These are phyloP conservation scores for Alexandromys fortis DNA, from an alignment of 2,113 vertebrate genomes.

Conservation along the genomic window DNA sequence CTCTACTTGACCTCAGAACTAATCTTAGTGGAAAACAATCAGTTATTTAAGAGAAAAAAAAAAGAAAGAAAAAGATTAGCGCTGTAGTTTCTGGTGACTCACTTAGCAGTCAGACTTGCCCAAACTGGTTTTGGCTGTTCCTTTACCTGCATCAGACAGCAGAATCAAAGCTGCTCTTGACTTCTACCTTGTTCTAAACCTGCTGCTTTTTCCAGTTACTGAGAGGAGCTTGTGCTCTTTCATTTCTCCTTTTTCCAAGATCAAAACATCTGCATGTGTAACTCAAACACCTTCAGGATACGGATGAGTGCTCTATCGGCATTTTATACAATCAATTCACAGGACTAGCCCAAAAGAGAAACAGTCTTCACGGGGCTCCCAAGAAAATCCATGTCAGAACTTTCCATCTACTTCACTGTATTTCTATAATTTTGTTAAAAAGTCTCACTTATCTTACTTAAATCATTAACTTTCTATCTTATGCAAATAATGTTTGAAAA, in stretches of 20 bases:
- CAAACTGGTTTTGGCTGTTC: constrained; percentile 68
- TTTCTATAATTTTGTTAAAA: constrained; percentile 34
- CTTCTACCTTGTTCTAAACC: neutral
- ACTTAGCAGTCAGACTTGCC: constrained; percentile 54
- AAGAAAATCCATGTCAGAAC: neutral
- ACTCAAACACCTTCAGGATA: neutral
- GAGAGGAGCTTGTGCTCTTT: neutral
- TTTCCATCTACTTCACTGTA: neutral
- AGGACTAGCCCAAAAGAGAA: neutral
- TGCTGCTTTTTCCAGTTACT: neutral
- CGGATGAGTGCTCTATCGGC: neutral
- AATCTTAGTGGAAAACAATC: constrained; percentile 69
- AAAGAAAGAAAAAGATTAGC: constrained; percentile 46
- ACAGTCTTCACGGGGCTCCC: neutral
- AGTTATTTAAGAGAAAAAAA: constrained; percentile 58
- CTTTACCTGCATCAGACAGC: constrained; percentile 28
- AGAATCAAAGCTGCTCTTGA: constrained; percentile 25
- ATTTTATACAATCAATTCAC: neutral
- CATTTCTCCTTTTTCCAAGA: neutral
- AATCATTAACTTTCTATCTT: neutral
- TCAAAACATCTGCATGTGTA: neutral
- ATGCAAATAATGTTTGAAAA: neutral
- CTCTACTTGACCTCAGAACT: constrained; percentile 71
- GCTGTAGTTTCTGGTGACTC: constrained; percentile 69
- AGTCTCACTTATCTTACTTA: constrained; percentile 35